Evolutionary conservation across 1,140 invertebrate genomes (phyloP).

Genomic region (Orussus abietinus): DNA sequence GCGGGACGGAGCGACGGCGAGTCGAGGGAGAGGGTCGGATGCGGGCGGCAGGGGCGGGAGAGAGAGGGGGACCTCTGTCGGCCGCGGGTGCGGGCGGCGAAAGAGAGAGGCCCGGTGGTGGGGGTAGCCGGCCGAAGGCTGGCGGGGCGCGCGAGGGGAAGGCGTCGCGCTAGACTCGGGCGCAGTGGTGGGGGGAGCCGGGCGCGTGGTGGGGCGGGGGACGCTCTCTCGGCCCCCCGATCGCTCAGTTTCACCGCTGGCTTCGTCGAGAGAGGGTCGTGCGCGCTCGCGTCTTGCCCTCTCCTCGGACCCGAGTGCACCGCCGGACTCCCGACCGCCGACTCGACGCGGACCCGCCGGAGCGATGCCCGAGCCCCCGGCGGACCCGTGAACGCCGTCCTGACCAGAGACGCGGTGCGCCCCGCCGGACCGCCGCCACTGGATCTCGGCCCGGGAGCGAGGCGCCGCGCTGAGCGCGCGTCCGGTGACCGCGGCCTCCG

Average conservation of each 20-base stretch:
- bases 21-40: constrained; percentile 9
- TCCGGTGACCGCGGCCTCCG: too few species aligned
- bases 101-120: too few species aligned
- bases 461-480: too few species aligned
- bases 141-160: neutral
- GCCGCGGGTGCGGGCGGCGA: too few species aligned
- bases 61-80: constrained; percentile 9
- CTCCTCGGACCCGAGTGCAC: constrained; percentile 8
- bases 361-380: too few species aligned
- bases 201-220: constrained; percentile 31
- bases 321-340: constrained; percentile 1
- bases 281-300: constrained; percentile 24
- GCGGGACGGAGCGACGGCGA: constrained; percentile 14
- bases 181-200: neutral
- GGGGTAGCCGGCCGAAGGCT: constrained; percentile 1
- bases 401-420: too few species aligned
- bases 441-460: too few species aligned
- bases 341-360: too few species aligned
- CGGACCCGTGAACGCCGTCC: too few species aligned
- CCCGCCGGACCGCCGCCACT: too few species aligned
- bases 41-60: constrained; percentile 17
- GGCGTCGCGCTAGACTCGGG: too few species aligned
- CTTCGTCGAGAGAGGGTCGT: constrained; percentile 37
- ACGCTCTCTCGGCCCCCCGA: constrained; percentile 40
- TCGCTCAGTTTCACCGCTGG: constrained; percentile 46